Base-by-base conservation (phyloP, 2,113 vertebrate genomes). In the Prunella fulvescens region DNA sequence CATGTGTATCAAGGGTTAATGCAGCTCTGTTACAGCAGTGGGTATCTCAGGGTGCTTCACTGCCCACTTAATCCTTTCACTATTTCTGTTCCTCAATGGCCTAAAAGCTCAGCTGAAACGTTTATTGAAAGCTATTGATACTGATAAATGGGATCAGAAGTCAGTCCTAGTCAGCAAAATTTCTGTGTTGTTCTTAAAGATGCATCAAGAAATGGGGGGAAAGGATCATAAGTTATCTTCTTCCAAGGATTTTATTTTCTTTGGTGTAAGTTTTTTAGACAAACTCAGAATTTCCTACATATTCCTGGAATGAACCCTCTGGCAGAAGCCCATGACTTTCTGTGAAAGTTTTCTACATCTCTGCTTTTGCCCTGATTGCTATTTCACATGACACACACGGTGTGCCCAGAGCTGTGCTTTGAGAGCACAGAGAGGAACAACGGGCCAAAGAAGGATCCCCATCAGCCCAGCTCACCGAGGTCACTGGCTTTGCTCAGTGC, bases 11-110 rank as follows among this genome's bases (percentile, higher is more conserved):
- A 42, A 79, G 12, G 7, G 8, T 88, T 87, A 85, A 57, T 24
- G 14, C 7, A 13, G 18, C 42, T 84, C 37, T 69, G 11, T 33
- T 62, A 17, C 24, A 85, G 37, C 0, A 0, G 2, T 19, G 37
- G n/a, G 28, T 72, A 57, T 44, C 37, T 73, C 39, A 23, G 16
- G 4, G 39, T 77, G 4, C 7, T 31, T 69, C 50, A 29, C 28
- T 80, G 19, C 11, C 33, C 44, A 9, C 39, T 57, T 54, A 16
- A 33, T 70, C 15, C 19, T 72, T 64, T 82, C 47, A n/a, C 11
- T 33, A 3, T 48, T 72, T 65, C 28, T 77, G 42, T 9, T 42
- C 18, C 22, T 71, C 29, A 10, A 5, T 45, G 53, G 19, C 20
- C 3, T 12, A 74, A 85, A 67, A 64, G 22, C 10, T 84, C 25